These are phyloP conservation scores for Microcebus jonahi DNA, from an alignment of 2,113 vertebrate genomes.

Conservation along the genomic window DNA sequence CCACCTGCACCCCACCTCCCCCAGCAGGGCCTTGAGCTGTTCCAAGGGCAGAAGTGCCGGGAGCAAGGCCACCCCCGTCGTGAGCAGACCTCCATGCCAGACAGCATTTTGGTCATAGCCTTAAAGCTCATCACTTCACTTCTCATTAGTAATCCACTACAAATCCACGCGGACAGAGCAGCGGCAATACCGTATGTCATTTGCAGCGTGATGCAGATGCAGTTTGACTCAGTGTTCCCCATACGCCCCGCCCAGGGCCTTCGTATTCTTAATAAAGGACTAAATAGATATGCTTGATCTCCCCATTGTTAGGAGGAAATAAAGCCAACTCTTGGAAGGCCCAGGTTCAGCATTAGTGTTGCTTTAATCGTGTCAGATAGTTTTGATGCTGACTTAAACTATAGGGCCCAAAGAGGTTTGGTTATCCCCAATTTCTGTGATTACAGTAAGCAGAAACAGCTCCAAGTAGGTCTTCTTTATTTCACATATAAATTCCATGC, in stretches of 20 bases:
- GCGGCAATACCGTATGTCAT: background rate
- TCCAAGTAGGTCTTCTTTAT: background rate
- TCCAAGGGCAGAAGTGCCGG: too few species aligned
- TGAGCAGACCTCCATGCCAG: background rate
- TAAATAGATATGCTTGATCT: background rate
- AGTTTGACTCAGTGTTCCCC: background rate
- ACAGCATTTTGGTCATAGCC: background rate
- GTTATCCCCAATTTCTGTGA: background rate
- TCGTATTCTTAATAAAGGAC: background rate
- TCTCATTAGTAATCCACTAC: background rate
- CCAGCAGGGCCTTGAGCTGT: background rate
- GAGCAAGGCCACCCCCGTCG: background rate
- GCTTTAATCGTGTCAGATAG: background rate
- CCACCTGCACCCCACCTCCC: background rate
- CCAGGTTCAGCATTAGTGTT: background rate
- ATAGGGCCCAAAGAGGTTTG: background rate
- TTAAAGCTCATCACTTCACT: background rate
- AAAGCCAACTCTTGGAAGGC: background rate
- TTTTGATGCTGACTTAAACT: background rate
- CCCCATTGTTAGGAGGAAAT: background rate
- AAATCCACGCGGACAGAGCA: background rate
- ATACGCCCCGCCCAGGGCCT: background rate
- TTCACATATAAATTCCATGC: slow-evolving; percentile 53
- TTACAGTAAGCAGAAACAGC: background rate
- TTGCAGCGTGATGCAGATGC: background rate